A percentile compares a stretch with the other conserved stretches of the same genome.
These are phyloP conservation scores for Vollenhovia emeryi DNA, from an alignment of 1,140 invertebrate genomes.

Conservation along the genomic window DNA sequence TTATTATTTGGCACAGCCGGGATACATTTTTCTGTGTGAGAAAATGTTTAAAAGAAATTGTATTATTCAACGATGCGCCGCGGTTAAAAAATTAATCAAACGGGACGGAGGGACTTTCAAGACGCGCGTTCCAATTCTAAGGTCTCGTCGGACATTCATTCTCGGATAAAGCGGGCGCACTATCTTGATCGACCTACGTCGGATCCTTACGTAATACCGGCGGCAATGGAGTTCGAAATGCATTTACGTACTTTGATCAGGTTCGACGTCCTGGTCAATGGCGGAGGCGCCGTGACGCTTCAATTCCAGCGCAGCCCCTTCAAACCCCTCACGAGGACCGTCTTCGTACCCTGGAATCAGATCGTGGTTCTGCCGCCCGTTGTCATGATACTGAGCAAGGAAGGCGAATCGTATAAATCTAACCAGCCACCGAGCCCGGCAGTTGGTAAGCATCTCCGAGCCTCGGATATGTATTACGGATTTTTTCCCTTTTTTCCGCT, in stretches of 20 bases:
- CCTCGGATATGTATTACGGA: constrained; percentile 29
- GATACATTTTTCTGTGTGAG: not conserved
- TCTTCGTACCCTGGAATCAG: constrained; percentile 98
- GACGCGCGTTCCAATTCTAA: constrained; percentile 35
- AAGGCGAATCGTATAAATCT: constrained; percentile 87
- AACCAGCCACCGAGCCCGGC: constrained; percentile 82
- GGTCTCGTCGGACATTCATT: constrained; percentile 36
- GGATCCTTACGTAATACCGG: constrained; percentile 42
- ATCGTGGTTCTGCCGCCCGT: constrained; percentile 96
- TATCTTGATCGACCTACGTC: constrained; percentile 50
- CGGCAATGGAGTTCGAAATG: constrained; percentile 63
- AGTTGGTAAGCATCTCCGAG: constrained; percentile 78
- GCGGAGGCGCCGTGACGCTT: constrained; percentile 98
- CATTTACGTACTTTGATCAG: constrained; percentile 86
- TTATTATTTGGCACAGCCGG: too few species aligned
- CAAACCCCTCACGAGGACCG: constrained; percentile 93
- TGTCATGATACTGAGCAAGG: constrained; percentile 93
- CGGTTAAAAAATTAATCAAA: constrained; percentile 31
- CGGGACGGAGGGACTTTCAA: not conserved
- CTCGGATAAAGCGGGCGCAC: constrained; percentile 4
- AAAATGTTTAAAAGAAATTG: not conserved
- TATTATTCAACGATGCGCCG: not conserved
- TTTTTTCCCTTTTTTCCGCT: constrained; percentile 18
- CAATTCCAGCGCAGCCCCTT: constrained; percentile 98
- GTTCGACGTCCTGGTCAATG: constrained; percentile 99